Percentiles rank a stretch among this genome's conserved stretches.
phyloP scores from a whole-genome alignment of 2,797 vertebrate species.

The Pampus argenteus region DNA sequence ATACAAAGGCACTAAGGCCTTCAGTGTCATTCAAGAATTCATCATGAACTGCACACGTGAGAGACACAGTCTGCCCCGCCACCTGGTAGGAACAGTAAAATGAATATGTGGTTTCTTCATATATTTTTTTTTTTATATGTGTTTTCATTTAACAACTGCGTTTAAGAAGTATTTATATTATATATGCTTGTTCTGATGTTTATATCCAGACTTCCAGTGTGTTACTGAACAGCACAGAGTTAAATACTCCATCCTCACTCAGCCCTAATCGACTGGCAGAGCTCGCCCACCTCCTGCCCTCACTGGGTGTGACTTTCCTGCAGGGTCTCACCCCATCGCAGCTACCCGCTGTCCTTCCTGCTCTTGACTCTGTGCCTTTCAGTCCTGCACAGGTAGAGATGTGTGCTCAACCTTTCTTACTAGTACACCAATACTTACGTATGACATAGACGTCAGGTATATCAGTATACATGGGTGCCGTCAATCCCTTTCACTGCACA shows the following conservation, averaged over 20 bases:
- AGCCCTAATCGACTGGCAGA: slow-evolving; percentile 65
- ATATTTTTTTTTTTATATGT: slow-evolving; percentile 1
- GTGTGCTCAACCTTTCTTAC: not conserved
- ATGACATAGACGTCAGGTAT: not conserved
- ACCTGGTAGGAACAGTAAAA: slow-evolving; percentile 70
- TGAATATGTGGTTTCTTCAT: not conserved
- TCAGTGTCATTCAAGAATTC: slow-evolving; percentile 76
- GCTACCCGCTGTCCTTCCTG: slow-evolving; percentile 71
- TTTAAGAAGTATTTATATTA: not conserved
- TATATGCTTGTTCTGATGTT: not conserved
- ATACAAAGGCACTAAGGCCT: slow-evolving; percentile 71
- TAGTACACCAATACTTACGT: not conserved
- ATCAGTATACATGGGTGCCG: slow-evolving; percentile 6
- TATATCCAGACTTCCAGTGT: slow-evolving; percentile 77
- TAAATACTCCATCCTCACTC: slow-evolving; percentile 68
- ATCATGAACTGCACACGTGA: slow-evolving; percentile 73
- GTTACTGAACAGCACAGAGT: slow-evolving; percentile 70
- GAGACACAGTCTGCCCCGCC: slow-evolving; percentile 74
- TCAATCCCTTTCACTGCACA: slow-evolving; percentile 27
- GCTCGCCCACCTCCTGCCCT: slow-evolving; percentile 79
- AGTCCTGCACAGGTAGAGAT: slow-evolving; percentile 81
- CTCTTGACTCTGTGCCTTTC: slow-evolving; percentile 75
- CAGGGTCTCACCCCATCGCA: slow-evolving; percentile 74
- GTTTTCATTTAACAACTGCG: not conserved
- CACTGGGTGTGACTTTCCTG: slow-evolving; percentile 78